Evolutionary conservation across 30 jellyfish, hydroid and myxozoan species (phyloP).

Genomic region (Calvadosia cruxmelitensis): DNA sequence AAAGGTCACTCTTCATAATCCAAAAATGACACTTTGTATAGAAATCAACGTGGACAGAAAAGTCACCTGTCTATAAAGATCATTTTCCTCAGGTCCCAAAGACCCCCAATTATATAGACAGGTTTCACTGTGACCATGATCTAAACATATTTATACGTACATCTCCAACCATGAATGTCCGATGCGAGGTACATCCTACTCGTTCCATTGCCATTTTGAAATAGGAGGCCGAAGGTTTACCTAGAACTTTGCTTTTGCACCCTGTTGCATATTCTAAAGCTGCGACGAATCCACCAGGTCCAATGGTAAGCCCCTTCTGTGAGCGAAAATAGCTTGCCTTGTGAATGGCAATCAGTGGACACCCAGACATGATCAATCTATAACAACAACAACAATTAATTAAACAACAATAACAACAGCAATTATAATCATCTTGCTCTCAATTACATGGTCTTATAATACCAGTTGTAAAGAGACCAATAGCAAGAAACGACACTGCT

Average conservation of each 20-base stretch:
- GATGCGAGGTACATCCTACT: not conserved
- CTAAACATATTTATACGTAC: not conserved
- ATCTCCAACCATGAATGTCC: constrained; percentile 19
- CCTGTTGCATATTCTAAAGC: constrained; percentile 27
- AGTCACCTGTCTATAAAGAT: too few relatives aligned
- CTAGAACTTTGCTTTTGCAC: constrained; percentile 5
- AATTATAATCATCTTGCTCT: too few relatives aligned
- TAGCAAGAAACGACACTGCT: too few relatives aligned
- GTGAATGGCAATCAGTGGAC: constrained; percentile 20
- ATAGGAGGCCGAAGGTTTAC: constrained; percentile 11
- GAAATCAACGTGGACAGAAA: too few relatives aligned
- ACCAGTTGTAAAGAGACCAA: too few relatives aligned
- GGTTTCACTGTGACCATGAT: not conserved
- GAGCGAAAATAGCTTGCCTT: constrained; percentile 20
- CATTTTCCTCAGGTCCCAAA: too few relatives aligned
- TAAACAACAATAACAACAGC: too few relatives aligned
- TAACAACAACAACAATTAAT: too few relatives aligned
- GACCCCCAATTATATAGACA: not conserved
- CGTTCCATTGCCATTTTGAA: constrained; percentile 9
- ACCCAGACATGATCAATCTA: constrained; percentile 5
- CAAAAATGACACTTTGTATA: too few relatives aligned
- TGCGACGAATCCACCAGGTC: constrained; percentile 28
- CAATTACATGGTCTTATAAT: too few relatives aligned
- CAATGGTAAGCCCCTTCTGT: constrained; percentile 2
- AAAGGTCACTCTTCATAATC: too few relatives aligned